Evolutionary conservation across 1,140 invertebrate species (phyloP).

Genomic region (Myzus persicae): DNA sequence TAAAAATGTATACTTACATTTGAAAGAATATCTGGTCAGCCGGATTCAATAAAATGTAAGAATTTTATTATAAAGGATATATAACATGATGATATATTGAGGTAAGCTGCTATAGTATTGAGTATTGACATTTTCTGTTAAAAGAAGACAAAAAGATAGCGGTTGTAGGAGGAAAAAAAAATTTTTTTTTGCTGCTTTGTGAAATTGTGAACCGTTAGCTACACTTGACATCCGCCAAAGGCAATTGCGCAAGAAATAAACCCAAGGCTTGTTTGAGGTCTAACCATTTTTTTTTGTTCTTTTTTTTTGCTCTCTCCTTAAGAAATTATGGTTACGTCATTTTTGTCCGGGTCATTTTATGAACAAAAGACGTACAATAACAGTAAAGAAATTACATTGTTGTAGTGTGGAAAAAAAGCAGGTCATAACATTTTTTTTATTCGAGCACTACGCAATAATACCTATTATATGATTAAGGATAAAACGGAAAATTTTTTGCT

Average conservation of each 20-base stretch:
- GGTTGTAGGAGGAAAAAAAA: slow-evolving; percentile 36
- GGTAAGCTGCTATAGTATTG: not conserved
- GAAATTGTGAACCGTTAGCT: slow-evolving; percentile 46
- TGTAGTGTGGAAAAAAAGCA: slow-evolving; percentile 24
- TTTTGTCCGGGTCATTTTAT: slow-evolving; percentile 49
- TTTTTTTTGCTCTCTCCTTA: slow-evolving; percentile 29
- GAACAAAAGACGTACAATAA: not conserved
- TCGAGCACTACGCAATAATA: slow-evolving; percentile 3
- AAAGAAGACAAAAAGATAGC: slow-evolving; percentile 54
- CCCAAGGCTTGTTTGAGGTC: slow-evolving; percentile 35
- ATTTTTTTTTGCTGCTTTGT: slow-evolving; percentile 34
- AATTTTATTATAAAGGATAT: not conserved
- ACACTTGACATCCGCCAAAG: slow-evolving; percentile 53
- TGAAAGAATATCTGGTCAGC: not conserved
- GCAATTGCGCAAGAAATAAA: slow-evolving; percentile 48
- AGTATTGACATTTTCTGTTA: slow-evolving; percentile 3
- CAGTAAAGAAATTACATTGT: slow-evolving; percentile 15
- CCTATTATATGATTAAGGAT: slow-evolving; percentile 1
- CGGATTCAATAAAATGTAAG: slow-evolving; percentile 1
- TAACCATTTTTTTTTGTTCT: slow-evolving; percentile 31
- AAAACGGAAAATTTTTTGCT: slow-evolving; percentile 42
- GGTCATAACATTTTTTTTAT: slow-evolving; percentile 46
- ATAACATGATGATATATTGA: not conserved
- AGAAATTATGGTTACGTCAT: slow-evolving; percentile 49
- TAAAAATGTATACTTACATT: not conserved